These are phyloP conservation scores for Brachyptera risi DNA, from an alignment of 2,888 invertebrate genomes.

Conservation along the genomic window DNA sequence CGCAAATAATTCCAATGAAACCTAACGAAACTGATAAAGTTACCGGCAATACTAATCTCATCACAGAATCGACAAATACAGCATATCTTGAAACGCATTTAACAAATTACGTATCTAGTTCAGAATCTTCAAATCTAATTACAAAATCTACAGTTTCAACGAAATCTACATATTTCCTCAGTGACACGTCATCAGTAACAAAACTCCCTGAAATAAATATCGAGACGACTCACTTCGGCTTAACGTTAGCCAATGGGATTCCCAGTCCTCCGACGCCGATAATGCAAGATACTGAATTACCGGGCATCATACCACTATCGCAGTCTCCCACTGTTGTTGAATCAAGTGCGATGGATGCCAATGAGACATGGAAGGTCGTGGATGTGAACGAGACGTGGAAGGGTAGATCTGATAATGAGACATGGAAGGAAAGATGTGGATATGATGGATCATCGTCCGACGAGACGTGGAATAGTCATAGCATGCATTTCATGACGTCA, in stretches of 20 bases:
- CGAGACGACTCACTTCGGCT: slow-evolving; percentile 44
- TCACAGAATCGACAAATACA: not conserved
- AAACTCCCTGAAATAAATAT: not conserved
- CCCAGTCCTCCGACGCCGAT: slow-evolving; percentile 52
- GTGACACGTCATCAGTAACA: no score
- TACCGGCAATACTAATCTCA: no score
- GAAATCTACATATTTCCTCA: not conserved
- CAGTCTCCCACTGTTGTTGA: not conserved
- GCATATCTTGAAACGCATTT: not conserved
- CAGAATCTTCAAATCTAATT: not conserved
- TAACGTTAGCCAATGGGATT: slow-evolving; percentile 50
- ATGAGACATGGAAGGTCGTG: not conserved
- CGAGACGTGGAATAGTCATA: slow-evolving; percentile 37
- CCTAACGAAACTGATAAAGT: not conserved
- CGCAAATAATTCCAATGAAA: not conserved
- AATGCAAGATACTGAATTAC: not conserved
- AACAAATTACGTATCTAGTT: not conserved
- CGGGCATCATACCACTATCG: slow-evolving; percentile 15
- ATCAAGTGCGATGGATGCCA: not conserved
- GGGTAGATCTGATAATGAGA: not conserved
- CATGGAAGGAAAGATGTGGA: not conserved
- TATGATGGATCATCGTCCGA: slow-evolving; percentile 31
- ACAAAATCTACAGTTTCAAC: not conserved
- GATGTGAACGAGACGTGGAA: slow-evolving; percentile 5
- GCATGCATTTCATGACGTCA: slow-evolving; percentile 30